Conservation (phyloP, 2,888 invertebrate species). For the Candidula unifasciata region DNA sequence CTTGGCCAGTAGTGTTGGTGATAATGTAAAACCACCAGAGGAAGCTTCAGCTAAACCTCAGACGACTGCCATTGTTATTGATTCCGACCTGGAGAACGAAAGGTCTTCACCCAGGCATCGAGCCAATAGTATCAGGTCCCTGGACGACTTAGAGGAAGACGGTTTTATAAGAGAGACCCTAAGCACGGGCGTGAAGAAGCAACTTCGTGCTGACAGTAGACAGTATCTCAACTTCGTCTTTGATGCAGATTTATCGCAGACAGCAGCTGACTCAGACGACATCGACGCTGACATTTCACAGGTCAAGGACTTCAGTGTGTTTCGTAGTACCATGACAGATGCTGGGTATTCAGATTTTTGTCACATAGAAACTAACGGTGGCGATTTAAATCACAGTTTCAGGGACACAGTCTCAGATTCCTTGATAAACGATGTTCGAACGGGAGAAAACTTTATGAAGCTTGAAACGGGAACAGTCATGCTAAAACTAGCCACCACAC, state of each 20-base stretch:
- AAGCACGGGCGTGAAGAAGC: conserved; percentile 58
- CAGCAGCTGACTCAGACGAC: conserved; percentile 29
- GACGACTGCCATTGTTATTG: background rate
- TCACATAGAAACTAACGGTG: background rate
- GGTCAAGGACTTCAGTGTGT: background rate
- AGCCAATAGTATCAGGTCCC: conserved; percentile 47
- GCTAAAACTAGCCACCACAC: background rate
- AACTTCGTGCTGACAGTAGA: conserved; percentile 61
- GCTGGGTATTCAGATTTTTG: conserved; percentile 5
- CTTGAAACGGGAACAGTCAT: conserved; percentile 8
- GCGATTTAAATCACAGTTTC: background rate
- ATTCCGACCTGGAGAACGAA: background rate
- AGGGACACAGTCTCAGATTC: background rate
- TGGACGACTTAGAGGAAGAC: conserved; percentile 49
- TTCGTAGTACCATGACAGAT: background rate
- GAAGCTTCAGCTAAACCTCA: background rate
- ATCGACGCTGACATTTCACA: conserved; percentile 5
- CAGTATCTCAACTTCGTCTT: conserved; percentile 67
- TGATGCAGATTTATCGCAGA: conserved; percentile 56
- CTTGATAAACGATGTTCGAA: background rate
- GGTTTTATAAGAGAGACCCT: conserved; percentile 48
- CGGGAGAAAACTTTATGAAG: background rate
- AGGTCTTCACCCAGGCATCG: conserved; percentile 25
- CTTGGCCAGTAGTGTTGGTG: background rate
- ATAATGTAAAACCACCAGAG: background rate